Percentiles rank a stretch among this genome's conserved stretches.
phyloP scores from a whole-genome alignment of 2,888 invertebrate species.

The Athrips mouffetella region DNA sequence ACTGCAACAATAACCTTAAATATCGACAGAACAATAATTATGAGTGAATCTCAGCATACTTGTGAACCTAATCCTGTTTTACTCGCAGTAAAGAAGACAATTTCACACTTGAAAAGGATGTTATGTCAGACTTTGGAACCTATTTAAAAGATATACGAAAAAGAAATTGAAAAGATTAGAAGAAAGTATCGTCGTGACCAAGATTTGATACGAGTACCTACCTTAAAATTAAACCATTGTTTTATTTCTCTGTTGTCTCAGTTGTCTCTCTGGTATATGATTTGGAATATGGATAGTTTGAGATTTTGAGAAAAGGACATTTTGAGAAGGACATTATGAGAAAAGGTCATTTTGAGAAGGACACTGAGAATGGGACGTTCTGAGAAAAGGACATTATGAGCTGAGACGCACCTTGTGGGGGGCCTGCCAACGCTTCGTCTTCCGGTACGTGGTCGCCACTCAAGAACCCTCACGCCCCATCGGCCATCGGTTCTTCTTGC shows the following conservation, averaged over 20 bases:
- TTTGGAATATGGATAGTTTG: no score
- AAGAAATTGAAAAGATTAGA: constrained; percentile 1
- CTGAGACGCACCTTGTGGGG: no score
- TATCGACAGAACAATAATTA: background rate
- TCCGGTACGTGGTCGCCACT: no score
- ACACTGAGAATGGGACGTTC: background rate
- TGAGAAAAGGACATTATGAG: background rate
- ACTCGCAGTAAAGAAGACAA: background rate
- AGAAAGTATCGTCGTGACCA: background rate
- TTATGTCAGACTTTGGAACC: constrained; percentile 9
- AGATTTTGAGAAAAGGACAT: no score
- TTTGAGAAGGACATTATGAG: no score
- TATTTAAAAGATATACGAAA: constrained; percentile 9
- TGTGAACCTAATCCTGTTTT: background rate
- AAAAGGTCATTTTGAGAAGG: no score
- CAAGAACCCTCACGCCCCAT: no score
- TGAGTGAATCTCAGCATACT: constrained; percentile 9
- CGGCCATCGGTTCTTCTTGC: no score
- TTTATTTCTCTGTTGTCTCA: no score
- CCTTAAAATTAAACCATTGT: background rate
- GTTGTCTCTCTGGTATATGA: no score
- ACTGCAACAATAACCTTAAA: constrained; percentile 7
- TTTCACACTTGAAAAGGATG: background rate
- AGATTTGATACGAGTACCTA: constrained; percentile 2
- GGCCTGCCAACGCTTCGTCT: no score